Percentiles rank a stretch among this genome's conserved stretches.
Conservation (phyloP, 2,888 invertebrate genomes). For the Dilophus febrilis region DNA sequence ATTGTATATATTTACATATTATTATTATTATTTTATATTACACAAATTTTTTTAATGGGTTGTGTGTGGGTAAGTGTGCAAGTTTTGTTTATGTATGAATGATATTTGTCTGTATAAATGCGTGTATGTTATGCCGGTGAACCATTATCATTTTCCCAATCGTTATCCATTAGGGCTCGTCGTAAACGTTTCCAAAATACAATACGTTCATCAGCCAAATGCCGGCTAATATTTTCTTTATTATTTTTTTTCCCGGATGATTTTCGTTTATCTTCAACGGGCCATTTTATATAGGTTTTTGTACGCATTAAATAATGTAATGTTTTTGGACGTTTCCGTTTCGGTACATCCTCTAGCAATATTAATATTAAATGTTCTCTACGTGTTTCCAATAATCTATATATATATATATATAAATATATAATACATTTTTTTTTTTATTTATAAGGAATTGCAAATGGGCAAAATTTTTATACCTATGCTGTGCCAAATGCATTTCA, state of each 20-base stretch:
- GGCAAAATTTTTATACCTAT: slow-evolving; percentile 29
- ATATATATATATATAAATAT: slow-evolving; percentile 8
- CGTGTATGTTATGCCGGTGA: no score
- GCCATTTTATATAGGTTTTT: slow-evolving; percentile 54
- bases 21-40: no score
- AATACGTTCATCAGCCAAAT: slow-evolving; percentile 21
- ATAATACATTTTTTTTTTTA: no score
- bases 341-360: slow-evolving; percentile 45
- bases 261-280: slow-evolving; percentile 21
- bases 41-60: no score
- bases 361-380: slow-evolving; percentile 45
- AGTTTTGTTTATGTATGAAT: no score
- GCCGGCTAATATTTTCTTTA: slow-evolving; percentile 10
- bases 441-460: background rate
- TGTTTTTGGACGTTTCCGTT: slow-evolving; percentile 39
- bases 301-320: slow-evolving; percentile 48
- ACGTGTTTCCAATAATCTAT: slow-evolving; percentile 40
- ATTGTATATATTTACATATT: no score
- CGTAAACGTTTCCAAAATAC: slow-evolving; percentile 27
- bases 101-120: no score
- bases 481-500: slow-evolving; percentile 53
- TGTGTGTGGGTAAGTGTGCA: no score
- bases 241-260: slow-evolving; percentile 8
- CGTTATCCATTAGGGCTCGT: slow-evolving; percentile 13
- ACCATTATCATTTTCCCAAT: slow-evolving; percentile 3